A percentile compares a stretch with the other conserved stretches of the same genome.
Evolutionary conservation across 2,797 vertebrate genomes (phyloP).

Genomic region (Aselliscus stoliczkanus): DNA sequence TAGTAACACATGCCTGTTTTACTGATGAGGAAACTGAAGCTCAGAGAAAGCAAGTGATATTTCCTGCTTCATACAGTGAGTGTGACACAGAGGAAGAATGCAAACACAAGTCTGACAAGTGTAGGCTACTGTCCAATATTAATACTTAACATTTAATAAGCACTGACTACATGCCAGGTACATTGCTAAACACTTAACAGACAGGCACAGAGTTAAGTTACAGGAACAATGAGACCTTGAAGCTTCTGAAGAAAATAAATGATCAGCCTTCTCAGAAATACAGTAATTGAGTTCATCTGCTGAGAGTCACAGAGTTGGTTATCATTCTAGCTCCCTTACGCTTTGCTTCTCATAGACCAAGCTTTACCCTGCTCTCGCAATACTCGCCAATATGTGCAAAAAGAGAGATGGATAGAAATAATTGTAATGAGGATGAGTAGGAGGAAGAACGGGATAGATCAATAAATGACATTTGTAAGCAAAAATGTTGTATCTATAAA

Average conservation of each 20-base stretch:
- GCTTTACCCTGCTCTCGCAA: neutral
- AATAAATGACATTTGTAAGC: neutral
- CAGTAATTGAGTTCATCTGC: neutral
- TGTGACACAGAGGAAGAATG: neutral
- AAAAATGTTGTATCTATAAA: neutral
- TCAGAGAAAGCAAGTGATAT: neutral
- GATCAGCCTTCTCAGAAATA: neutral
- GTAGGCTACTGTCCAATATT: accelerated
- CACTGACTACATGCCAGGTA: neutral
- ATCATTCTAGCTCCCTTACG: neutral
- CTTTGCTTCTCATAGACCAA: neutral
- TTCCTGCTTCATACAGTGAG: neutral
- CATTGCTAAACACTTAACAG: neutral
- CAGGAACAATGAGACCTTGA: neutral
- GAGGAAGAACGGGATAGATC: neutral
- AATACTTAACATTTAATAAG: neutral
- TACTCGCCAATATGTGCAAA: neutral
- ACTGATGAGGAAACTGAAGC: neutral
- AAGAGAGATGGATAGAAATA: neutral
- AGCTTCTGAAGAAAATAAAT: neutral
- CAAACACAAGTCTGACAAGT: neutral
- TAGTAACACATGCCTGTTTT: neutral
- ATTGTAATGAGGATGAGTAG: too few relatives aligned
- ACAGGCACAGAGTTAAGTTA: neutral
- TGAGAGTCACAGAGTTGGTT: neutral